Base-by-base conservation (phyloP, 2,888 invertebrate genomes). In the Cenopis cana region DNA sequence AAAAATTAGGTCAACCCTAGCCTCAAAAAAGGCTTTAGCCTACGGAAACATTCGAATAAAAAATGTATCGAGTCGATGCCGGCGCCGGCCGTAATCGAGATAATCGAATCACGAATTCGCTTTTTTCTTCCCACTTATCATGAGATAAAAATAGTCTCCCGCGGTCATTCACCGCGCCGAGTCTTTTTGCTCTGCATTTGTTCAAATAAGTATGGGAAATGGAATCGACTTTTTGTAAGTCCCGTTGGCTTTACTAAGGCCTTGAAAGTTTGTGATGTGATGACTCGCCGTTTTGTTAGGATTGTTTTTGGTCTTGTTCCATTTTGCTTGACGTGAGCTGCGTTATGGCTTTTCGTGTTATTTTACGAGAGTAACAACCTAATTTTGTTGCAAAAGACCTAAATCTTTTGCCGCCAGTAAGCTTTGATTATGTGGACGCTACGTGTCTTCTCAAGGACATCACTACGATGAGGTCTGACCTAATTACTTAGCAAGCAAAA, bases 101-200 rank as follows among this genome's bases (percentile, higher is more conserved):
- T 85, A 86, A 88, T 88, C 82, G 82, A 87, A 86, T 87, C 83
- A 84, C 83, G 83, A 81, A 75, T 76, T 74, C 73, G 72, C 72
- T 81, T 84, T 85, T 70, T 57, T 83, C 84, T 82, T 75, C 76
- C 77, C 64, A 49, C 46, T 72, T 73, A 71, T 73, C 75, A 75
- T 77, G 82, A 80, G 79, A 81, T 84, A 81, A 81, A 86, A 82
- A 85, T 83, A 84, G 82, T 80, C 46, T 46, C 14, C 76, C 68
- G 81, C 81, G 83, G 84, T 87, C 84, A 84, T 86, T 86, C 81
- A 84, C 84, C 70, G 73, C 73, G 68, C 73, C 67, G 73, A 46
- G 64, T 75, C 77, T 80, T 84, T 84, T 83, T 84, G 81, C 83
- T 79, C 67, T 61, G 71, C 67, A 71, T 71, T 67, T 71, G 71